Conservation (phyloP, 2,113 vertebrate species). For the Gadus macrocephalus region DNA sequence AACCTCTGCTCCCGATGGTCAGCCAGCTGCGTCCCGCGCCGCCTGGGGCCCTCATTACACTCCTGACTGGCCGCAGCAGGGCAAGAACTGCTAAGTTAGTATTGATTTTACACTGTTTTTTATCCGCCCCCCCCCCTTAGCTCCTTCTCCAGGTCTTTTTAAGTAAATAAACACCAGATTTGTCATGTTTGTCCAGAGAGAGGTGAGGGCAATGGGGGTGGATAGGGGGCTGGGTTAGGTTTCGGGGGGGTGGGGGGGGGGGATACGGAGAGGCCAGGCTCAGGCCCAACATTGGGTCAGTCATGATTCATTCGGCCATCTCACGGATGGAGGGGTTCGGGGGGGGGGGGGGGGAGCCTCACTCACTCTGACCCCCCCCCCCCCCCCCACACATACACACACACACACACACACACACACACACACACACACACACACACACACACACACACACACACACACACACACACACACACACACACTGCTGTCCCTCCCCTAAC, state of each 20-base stretch:
- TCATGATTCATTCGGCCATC: constrained; percentile 71
- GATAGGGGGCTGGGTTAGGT: not conserved
- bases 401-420: too few relatives aligned
- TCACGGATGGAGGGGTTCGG: constrained; percentile 62
- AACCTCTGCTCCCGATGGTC: not conserved
- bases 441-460: too few relatives aligned
- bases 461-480: not conserved
- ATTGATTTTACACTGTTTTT: constrained; percentile 76
- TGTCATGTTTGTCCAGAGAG: constrained; percentile 69
- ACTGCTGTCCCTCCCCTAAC: constrained; percentile 59
- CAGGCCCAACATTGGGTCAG: constrained; percentile 52
- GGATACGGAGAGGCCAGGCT: constrained; percentile 56
- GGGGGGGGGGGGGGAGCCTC: constrained; percentile 42
- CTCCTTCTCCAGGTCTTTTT: constrained; percentile 61
- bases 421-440: too few relatives aligned
- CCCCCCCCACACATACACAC: constrained; percentile 20
- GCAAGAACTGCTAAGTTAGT: constrained; percentile 59
- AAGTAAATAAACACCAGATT: constrained; percentile 81
- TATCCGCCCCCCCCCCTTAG: constrained; percentile 48
- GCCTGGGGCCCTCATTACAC: constrained; percentile 48
- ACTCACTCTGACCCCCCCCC: constrained; percentile 56
- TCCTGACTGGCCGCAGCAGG: constrained; percentile 4
- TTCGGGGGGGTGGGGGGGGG: constrained; percentile 26
- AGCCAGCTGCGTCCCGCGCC: constrained; percentile 43
- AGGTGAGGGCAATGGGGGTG: constrained; percentile 26